Evolutionary conservation across 23 tunicate genomes (phyloP).

Genomic region (Ciona savignyi): DNA sequence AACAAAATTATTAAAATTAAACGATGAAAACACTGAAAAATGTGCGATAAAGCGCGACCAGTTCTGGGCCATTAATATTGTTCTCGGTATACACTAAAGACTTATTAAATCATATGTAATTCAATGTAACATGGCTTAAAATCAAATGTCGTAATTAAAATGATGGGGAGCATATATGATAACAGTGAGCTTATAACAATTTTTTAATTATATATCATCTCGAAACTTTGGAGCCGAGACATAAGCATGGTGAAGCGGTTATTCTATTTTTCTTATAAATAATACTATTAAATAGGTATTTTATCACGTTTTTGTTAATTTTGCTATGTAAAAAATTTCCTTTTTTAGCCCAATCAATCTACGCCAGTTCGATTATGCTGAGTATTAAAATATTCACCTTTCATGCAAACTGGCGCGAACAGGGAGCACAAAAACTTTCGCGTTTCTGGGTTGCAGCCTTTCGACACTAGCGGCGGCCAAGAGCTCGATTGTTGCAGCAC

Average conservation of each 20-base stretch:
- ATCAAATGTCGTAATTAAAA: not conserved
- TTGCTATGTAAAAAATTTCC: not conserved
- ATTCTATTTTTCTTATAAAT: not conserved
- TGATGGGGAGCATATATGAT: no score
- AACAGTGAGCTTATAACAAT: no score
- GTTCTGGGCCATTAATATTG: no score
- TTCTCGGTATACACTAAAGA: no score
- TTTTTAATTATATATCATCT: no score
- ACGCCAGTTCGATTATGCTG: not conserved
- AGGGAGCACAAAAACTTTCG: conserved; percentile 83
- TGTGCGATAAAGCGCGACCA: no score
- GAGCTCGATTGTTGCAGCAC: conserved; percentile 58
- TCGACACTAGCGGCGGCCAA: conserved; percentile 83
- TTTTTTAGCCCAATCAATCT: not conserved
- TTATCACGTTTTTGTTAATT: not conserved
- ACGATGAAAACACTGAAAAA: no score
- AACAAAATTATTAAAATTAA: no score
- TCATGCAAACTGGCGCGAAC: conserved; percentile 89
- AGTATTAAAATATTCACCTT: conserved; percentile 25
- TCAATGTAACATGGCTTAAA: not conserved
- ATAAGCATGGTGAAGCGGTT: not conserved
- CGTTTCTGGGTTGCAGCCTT: conserved; percentile 77
- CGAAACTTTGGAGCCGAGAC: no score
- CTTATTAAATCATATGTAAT: no score
- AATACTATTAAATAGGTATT: not conserved